Percentiles rank a stretch among this genome's conserved stretches.
phyloP scores from a whole-genome alignment of 2,797 vertebrate species.

The Enoplosus armatus region DNA sequence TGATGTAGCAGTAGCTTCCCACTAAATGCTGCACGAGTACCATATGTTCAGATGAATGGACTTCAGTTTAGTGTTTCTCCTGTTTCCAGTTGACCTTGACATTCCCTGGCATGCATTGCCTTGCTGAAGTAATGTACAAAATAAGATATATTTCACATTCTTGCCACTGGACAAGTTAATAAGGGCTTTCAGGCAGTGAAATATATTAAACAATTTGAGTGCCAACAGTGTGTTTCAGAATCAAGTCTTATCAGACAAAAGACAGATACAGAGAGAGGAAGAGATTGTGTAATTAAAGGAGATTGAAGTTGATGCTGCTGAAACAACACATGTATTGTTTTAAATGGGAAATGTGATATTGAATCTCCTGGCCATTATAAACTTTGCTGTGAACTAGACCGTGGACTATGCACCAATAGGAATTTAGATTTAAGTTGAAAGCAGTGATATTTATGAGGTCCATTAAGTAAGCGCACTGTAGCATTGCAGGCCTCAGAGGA shows the following conservation, averaged over 20 bases:
- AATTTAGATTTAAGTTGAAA: conserved; percentile 51
- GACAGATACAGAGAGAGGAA: conserved; percentile 13
- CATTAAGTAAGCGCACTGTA: conserved; percentile 54
- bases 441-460: conserved; percentile 35
- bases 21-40: conserved; percentile 16
- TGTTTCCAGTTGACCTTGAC: conserved; percentile 43
- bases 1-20: conserved; percentile 12
- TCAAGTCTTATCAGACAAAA: conserved; percentile 36
- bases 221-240: conserved; percentile 34
- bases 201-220: conserved; percentile 38
- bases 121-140: conserved; percentile 18
- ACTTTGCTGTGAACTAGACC: conserved; percentile 66
- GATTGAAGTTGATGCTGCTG: conserved; percentile 41
- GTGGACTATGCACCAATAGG: conserved; percentile 60
- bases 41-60: conserved; percentile 23
- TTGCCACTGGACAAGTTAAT: conserved; percentile 42
- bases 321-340: conserved; percentile 68
- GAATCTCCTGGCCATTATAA: conserved; percentile 48
- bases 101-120: conserved; percentile 27
- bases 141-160: conserved; percentile 48
- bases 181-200: conserved; percentile 29
- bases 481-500: conserved; percentile 24
- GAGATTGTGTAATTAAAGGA: conserved; percentile 49
- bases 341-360: conserved; percentile 58
- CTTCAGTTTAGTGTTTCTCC: conserved; percentile 9